Conservation (phyloP, 2,888 invertebrate genomes). For the Yponomeuta evonymella region DNA sequence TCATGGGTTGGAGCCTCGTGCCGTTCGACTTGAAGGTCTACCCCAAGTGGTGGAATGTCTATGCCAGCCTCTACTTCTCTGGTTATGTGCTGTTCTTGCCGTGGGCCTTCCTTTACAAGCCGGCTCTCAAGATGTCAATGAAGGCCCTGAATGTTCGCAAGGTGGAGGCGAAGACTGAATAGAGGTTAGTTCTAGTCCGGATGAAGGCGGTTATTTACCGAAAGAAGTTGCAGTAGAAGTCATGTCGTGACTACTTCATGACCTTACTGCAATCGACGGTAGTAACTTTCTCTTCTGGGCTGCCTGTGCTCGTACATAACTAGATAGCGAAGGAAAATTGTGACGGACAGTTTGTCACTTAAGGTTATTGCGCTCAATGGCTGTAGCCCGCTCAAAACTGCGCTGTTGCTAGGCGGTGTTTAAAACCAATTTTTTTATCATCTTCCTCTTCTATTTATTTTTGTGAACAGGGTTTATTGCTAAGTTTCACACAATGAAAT, state of each 20-base stretch:
- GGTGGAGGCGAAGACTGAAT: not conserved
- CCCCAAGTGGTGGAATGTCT: conserved; percentile 80
- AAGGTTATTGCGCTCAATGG: not conserved
- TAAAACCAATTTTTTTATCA: not conserved
- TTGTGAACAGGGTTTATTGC: not conserved
- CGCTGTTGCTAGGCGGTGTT: not conserved
- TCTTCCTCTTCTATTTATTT: not conserved
- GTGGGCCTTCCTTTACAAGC: conserved; percentile 79
- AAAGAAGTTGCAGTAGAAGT: not conserved
- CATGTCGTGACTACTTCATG: too few species aligned
- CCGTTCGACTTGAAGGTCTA: conserved; percentile 85
- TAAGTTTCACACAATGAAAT: not conserved
- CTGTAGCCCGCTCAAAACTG: not conserved
- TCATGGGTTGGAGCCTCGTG: conserved; percentile 89
- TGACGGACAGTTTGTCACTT: not conserved
- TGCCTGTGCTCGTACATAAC: not conserved
- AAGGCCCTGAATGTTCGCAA: conserved; percentile 18
- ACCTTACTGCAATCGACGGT: not conserved
- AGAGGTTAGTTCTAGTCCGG: not conserved
- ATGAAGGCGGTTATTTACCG: not conserved
- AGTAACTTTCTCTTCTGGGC: not conserved
- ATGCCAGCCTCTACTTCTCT: conserved; percentile 79
- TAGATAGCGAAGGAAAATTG: not conserved
- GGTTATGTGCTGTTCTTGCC: conserved; percentile 81
- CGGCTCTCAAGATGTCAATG: conserved; percentile 36